Evolutionary conservation across 2,888 invertebrate species (phyloP), one percentile per base, ranked within the genome.

Genomic region (Stenodema calcarata): DNA sequence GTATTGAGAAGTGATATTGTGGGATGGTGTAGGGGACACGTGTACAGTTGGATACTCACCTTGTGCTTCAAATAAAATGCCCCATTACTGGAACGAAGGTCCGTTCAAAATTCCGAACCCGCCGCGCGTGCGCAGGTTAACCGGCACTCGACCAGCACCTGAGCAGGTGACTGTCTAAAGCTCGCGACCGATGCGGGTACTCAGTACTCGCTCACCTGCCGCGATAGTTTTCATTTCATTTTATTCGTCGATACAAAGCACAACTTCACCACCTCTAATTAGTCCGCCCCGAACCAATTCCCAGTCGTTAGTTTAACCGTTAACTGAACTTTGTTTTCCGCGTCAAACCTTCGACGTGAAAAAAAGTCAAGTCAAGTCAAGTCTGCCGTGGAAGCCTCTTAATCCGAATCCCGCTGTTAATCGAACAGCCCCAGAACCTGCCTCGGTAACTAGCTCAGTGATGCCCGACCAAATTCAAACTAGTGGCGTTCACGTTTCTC

Each of bases 181-280:
- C 69, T 69, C 69, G 69, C 18, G 73, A 73, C 73, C 73, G 12
- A 73, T 73, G 73, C 73, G 73, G 73, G 73, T 35, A 35, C 35
- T 35, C 35, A n/a, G n/a, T 70, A 70, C 70, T n/a, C 16, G 27
- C 23, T 73, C 73, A 73, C 73, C 73, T 73, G 73, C 73, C 35
- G 9, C 73, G 41, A 41, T 41, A 73, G 35, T 35, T 41, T 73
- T 41, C 14, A 73, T 73, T 73, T 35, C 41, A 18, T n/a, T 73
- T 73, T 73, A 73, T 73, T 73, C 16, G 62, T 62, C 23, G 18
- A 1, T 47, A 47, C 47, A 47, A 62, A 62, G 23, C 23, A 18
- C 23, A 62, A 23, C 62, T 62, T 23, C 62, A 23, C 23, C 9
- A 9, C 62, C 62, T 62, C 62, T 62, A 62, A 62, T 62, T 62